Conservation (phyloP, 2,113 vertebrate genomes). For the Sitta europaea region DNA sequence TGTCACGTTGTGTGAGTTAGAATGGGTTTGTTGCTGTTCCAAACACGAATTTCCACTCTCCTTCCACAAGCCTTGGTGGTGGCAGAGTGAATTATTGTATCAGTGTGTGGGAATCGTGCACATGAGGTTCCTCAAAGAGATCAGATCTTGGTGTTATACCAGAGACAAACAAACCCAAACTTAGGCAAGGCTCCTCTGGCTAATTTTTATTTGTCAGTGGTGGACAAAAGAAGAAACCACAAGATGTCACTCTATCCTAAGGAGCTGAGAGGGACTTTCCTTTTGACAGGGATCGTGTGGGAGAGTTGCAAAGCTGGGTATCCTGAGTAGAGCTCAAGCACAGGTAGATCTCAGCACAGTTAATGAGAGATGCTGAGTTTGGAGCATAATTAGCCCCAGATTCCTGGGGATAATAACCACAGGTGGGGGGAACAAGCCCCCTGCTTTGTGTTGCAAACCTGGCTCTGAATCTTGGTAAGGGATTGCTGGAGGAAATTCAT, state of each 20-base stretch:
- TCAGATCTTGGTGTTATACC: not conserved
- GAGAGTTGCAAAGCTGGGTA: not conserved
- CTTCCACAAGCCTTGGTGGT: not conserved
- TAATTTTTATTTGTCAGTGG: not conserved
- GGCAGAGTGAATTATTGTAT: not conserved
- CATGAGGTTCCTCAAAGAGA: not conserved
- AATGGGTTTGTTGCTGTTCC: not conserved
- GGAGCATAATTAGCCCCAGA: not conserved
- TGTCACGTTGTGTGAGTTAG: not conserved
- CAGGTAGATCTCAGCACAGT: not conserved
- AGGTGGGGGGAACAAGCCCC: fast-evolving
- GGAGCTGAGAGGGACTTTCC: constrained; percentile 20
- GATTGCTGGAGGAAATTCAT: not conserved
- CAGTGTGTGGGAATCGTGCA: not conserved
- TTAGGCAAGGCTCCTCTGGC: not conserved
- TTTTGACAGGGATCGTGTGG: not conserved
- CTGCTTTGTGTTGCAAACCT: not conserved
- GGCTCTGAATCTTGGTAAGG: not conserved
- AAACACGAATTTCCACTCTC: not conserved
- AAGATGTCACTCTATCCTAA: constrained; percentile 73
- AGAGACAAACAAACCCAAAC: not conserved
- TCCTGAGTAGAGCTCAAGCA: fast-evolving
- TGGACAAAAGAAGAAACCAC: constrained; percentile 59
- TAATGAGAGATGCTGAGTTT: not conserved
- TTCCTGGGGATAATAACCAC: not conserved